A percentile compares a stretch with the other conserved stretches of the same genome.
These are phyloP conservation scores for Podarcis siculus DNA, from an alignment of 2,797 vertebrate genomes.

Conservation along the genomic window DNA sequence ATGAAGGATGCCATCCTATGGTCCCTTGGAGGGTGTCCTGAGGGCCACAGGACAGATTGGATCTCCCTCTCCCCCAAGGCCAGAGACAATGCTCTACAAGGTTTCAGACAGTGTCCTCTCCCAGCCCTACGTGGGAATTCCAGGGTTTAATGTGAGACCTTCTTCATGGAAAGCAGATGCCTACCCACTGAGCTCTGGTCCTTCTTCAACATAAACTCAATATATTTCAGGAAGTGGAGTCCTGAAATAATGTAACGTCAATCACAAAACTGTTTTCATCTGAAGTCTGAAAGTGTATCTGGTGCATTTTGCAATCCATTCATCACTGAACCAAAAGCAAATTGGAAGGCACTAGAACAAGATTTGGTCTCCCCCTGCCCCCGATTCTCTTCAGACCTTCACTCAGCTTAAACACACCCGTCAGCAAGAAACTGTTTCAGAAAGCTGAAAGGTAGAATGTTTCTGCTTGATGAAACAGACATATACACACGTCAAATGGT, in stretches of 20 bases:
- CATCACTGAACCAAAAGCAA: neutral
- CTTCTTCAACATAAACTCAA: neutral
- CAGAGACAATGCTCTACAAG: no score
- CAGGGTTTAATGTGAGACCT: no score
- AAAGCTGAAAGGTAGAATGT: conserved; percentile 26
- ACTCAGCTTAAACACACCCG: conserved; percentile 30
- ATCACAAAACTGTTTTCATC: neutral
- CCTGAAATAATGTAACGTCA: neutral
- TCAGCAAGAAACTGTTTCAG: neutral
- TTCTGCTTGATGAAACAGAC: neutral
- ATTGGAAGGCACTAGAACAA: neutral
- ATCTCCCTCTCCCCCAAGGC: no score
- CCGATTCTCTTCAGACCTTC: neutral
- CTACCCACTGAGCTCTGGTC: no score
- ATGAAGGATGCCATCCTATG: no score
- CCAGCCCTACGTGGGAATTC: no score
- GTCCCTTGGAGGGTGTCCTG: no score
- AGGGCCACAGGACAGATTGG: no score
- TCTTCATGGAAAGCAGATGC: no score
- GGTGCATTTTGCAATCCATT: conserved; percentile 24
- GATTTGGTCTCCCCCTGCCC: neutral
- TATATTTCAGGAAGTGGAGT: neutral
- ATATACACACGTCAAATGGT: conserved; percentile 28
- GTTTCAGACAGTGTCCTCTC: no score
- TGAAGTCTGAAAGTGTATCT: conserved; percentile 16